Evolutionary conservation across 2,888 invertebrate genomes (phyloP).

Genomic region (Nemotelus pantherinus): DNA sequence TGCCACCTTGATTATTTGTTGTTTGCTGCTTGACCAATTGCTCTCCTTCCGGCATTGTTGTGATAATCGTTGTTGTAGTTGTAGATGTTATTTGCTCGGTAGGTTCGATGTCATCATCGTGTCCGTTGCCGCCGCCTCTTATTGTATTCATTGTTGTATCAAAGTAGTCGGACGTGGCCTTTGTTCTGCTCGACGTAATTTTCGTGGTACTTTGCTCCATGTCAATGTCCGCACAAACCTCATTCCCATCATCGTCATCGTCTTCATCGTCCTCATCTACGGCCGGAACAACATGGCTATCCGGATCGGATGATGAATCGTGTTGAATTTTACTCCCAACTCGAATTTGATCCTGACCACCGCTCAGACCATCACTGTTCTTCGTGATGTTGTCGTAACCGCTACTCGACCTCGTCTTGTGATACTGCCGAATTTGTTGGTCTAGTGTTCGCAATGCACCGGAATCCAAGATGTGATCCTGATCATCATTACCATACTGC

Average conservation of each 20-base stretch:
- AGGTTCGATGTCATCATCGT: background rate
- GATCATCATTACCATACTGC: slow-evolving; percentile 20
- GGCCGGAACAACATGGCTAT: background rate
- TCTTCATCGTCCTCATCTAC: slow-evolving; percentile 42
- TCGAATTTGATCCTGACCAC: background rate
- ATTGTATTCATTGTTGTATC: slow-evolving; percentile 41
- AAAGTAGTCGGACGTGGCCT: slow-evolving; percentile 41
- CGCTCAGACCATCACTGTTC: background rate
- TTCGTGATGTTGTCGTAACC: background rate
- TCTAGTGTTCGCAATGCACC: slow-evolving; percentile 26
- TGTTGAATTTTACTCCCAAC: slow-evolving; percentile 9
- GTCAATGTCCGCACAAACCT: slow-evolving; percentile 45
- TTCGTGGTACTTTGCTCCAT: slow-evolving; percentile 45
- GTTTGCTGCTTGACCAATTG: slow-evolving; percentile 31
- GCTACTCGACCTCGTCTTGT: slow-evolving; percentile 19
- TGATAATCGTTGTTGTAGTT: slow-evolving; percentile 32
- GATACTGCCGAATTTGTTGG: slow-evolving; percentile 18
- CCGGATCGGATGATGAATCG: background rate
- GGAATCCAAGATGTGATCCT: slow-evolving; percentile 19
- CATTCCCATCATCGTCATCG: slow-evolving; percentile 48
- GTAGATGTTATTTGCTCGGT: slow-evolving; percentile 8
- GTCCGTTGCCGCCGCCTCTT: slow-evolving; percentile 22
- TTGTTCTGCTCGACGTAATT: background rate
- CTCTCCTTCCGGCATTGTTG: background rate
- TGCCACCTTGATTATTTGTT: slow-evolving; percentile 21